These are phyloP conservation scores for Sebastes fasciatus DNA, from an alignment of 2,113 vertebrate species.

Conservation along the genomic window DNA sequence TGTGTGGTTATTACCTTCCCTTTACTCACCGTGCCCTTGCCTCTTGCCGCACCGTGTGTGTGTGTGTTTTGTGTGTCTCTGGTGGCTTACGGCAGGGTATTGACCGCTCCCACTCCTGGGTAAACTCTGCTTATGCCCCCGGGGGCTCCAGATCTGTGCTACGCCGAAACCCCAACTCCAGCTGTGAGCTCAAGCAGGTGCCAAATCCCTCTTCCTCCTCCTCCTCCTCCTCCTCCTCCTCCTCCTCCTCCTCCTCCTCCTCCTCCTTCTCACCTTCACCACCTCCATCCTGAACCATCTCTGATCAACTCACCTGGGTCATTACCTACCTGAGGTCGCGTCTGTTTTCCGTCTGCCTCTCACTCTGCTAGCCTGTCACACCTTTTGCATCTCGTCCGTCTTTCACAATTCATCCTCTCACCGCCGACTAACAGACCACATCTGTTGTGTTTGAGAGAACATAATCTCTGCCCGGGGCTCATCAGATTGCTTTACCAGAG, in stretches of 20 bases:
- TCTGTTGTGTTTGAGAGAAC: constrained; percentile 22
- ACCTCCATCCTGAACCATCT: constrained; percentile 30
- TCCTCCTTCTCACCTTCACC: constrained; percentile 29
- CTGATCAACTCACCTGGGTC: constrained; percentile 8
- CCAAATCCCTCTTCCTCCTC: constrained; percentile 67
- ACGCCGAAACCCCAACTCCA: constrained; percentile 90
- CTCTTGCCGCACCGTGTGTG: constrained; percentile 73
- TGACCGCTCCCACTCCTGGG: constrained; percentile 96
- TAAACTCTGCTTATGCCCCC: constrained; percentile 94
- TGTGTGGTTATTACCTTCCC: constrained; percentile 53
- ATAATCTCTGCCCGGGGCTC: constrained; percentile 38
- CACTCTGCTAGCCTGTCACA: constrained; percentile 15
- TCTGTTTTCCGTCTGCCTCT: constrained; percentile 24
- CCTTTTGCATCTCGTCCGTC: constrained; percentile 27
- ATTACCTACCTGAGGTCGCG: constrained; percentile 26
- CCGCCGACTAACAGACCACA: constrained; percentile 27
- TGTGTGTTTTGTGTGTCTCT: constrained; percentile 73
- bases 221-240: constrained; percentile 16
- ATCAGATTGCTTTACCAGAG: constrained; percentile 27
- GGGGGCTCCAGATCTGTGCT: constrained; percentile 92
- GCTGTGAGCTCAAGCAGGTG: constrained; percentile 95
- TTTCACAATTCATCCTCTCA: constrained; percentile 39
- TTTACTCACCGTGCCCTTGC: constrained; percentile 65
- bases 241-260: constrained; percentile 23
- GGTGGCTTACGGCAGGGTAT: constrained; percentile 87